These are phyloP conservation scores for Formica aserva DNA, from an alignment of 2,888 invertebrate genomes.

Conservation along the genomic window DNA sequence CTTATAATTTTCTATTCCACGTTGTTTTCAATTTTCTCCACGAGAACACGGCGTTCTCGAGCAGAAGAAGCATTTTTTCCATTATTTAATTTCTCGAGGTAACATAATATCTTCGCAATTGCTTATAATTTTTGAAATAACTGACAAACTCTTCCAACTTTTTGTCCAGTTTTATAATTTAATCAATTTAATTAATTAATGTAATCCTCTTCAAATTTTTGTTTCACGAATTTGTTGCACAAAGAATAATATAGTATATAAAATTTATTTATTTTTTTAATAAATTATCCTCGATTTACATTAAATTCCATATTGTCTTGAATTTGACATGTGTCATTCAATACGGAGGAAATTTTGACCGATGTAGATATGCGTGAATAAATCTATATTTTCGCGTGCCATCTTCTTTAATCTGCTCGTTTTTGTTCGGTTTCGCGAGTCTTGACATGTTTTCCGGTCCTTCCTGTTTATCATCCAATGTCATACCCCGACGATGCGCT, in stretches of 20 bases:
- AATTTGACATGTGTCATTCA: not conserved
- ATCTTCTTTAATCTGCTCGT: not conserved
- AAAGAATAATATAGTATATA: not conserved
- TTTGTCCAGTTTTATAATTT: not conserved
- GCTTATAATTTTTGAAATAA: not conserved
- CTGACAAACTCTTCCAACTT: not conserved
- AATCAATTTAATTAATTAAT: too few species aligned
- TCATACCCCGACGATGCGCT: slow-evolving; percentile 31
- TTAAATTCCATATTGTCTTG: not conserved
- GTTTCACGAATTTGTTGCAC: not conserved
- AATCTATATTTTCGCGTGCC: not conserved
- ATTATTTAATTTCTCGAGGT: not conserved
- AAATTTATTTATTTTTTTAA: slow-evolving; percentile 8
- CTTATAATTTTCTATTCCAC: slow-evolving; percentile 53
- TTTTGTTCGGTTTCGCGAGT: slow-evolving; percentile 33
- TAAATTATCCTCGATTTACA: not conserved
- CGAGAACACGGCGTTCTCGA: not conserved
- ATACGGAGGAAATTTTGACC: not conserved
- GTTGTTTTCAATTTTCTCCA: slow-evolving; percentile 30
- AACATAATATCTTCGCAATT: not conserved
- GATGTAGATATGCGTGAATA: not conserved
- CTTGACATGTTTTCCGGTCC: slow-evolving; percentile 4
- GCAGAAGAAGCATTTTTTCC: not conserved
- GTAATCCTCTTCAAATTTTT: not conserved
- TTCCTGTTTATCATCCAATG: slow-evolving; percentile 44